phyloP scores from a whole-genome alignment of 2,797 vertebrate genomes.

The Numenius phaeopus region DNA sequence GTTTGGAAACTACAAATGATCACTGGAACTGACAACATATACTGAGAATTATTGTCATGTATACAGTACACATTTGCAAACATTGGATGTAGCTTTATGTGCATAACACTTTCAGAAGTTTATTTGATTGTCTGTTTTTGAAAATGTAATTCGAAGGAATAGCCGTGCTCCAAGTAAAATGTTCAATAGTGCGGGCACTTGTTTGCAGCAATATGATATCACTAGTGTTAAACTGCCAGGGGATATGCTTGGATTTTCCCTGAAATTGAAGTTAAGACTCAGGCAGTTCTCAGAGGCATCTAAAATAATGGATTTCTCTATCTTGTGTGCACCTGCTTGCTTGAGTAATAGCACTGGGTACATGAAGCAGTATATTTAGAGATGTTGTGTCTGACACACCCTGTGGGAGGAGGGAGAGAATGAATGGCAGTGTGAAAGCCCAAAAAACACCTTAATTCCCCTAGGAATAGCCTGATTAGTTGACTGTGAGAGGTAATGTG shows the following conservation, averaged over 20 bases:
- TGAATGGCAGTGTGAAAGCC: background rate
- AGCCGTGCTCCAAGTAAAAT: background rate
- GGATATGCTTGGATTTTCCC: background rate
- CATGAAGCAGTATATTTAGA: background rate
- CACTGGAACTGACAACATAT: background rate
- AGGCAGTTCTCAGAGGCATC: background rate
- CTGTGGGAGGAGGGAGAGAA: background rate
- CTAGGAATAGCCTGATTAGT: background rate
- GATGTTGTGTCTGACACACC: background rate
- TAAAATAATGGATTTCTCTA: slow-evolving; percentile 23
- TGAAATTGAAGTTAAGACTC: background rate
- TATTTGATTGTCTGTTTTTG: background rate
- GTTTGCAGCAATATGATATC: background rate
- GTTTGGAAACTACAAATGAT: background rate
- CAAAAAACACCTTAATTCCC: background rate
- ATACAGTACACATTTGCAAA: background rate
- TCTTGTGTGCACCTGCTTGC: background rate
- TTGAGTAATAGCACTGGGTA: background rate
- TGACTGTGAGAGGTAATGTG: slow-evolving; percentile 46
- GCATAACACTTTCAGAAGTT: background rate
- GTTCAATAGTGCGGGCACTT: background rate
- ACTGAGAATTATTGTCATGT: background rate
- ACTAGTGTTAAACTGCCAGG: background rate
- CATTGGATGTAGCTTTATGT: background rate
- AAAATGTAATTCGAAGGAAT: background rate